A percentile compares a stretch with the other conserved stretches of the same genome.
Conservation (phyloP, 2,113 vertebrate genomes). For the Perognathus longimembris region DNA sequence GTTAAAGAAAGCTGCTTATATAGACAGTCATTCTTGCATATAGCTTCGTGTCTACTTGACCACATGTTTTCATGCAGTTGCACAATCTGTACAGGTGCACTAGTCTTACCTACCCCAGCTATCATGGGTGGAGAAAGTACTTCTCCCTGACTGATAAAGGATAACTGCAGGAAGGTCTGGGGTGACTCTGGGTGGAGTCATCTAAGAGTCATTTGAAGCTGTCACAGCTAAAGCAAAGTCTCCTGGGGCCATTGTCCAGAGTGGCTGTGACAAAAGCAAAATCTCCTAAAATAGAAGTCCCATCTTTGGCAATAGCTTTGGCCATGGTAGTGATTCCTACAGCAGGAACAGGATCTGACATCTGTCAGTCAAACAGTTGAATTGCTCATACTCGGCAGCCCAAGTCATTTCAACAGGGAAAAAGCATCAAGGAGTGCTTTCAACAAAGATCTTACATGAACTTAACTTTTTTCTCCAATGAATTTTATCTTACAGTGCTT, state of each 20-base stretch:
- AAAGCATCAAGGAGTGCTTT: background rate
- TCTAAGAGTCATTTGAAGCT: no score
- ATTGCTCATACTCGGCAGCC: background rate
- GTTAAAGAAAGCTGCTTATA: background rate
- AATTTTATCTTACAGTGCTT: background rate
- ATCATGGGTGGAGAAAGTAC: no score
- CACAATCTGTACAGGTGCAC: background rate
- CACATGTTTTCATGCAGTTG: background rate
- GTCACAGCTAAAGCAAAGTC: no score
- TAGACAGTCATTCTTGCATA: background rate
- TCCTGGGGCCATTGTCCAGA: no score
- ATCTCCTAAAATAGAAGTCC: no score
- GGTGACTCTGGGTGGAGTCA: no score
- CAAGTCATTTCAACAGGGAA: background rate
- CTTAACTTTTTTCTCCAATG: background rate
- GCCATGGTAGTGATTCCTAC: background rate
- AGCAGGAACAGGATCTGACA: background rate
- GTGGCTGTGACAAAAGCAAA: no score
- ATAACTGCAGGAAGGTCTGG: no score
- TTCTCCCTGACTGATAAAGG: no score
- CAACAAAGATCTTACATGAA: background rate
- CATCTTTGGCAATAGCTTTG: background rate
- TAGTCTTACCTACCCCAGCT: no score
- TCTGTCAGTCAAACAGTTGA: background rate
- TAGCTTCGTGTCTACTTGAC: background rate